Evolutionary conservation across 1,140 invertebrate genomes (phyloP).

Genomic region (Drosophila arizonae): DNA sequence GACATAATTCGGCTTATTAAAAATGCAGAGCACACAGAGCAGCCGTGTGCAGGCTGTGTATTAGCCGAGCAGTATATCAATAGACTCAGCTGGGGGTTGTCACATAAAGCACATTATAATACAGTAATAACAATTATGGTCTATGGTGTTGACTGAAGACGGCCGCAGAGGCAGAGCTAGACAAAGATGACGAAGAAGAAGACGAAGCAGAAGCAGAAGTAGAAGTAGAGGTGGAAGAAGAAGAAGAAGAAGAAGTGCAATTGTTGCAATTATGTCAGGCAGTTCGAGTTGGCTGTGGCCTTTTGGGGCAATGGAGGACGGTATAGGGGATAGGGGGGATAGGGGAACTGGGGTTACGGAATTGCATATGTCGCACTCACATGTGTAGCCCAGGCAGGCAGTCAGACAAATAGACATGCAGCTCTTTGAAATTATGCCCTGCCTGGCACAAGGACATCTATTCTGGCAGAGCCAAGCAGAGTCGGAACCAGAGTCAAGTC

Average conservation of each 20-base stretch:
- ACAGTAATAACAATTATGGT: conserved; percentile 40
- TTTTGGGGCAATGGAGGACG: background rate
- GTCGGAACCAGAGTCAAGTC: background rate
- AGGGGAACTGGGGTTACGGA: background rate
- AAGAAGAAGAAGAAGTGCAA: conserved; percentile 44
- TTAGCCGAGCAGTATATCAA: conserved; percentile 7
- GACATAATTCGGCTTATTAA: background rate
- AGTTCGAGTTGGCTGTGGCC: conserved; percentile 26
- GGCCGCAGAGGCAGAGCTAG: conserved; percentile 27
- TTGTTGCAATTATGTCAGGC: conserved; percentile 71
- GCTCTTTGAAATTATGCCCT: conserved; percentile 59
- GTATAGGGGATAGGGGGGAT: background rate
- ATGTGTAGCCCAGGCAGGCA: conserved; percentile 8
- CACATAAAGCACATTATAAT: conserved; percentile 13
- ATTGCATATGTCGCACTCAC: conserved; percentile 41
- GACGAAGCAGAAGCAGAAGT: too few species aligned
- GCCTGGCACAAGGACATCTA: conserved; percentile 44
- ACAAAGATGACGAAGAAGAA: conserved; percentile 7
- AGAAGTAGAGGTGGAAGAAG: too few species aligned
- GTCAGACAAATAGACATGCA: conserved; percentile 40
- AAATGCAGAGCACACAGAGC: background rate
- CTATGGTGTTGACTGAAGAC: conserved; percentile 29
- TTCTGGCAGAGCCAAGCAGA: conserved; percentile 13
- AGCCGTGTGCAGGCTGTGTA: background rate
- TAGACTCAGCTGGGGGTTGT: background rate